A percentile compares a stretch with the other conserved stretches of the same genome.
Evolutionary conservation across 2,888 invertebrate species (phyloP).

Genomic region (Andrena hattorfiana): DNA sequence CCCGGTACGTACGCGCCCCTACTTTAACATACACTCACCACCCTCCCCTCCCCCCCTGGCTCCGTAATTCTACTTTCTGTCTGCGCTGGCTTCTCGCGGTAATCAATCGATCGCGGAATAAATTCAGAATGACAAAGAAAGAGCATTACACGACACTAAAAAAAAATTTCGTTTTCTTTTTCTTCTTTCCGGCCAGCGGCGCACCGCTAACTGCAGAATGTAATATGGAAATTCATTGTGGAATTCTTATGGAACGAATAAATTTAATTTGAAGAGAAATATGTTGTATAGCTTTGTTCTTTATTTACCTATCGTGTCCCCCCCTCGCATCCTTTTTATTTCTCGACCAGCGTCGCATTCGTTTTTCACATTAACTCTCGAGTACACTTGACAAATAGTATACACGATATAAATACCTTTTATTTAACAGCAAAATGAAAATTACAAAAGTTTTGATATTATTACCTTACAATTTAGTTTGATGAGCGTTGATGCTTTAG

Average conservation of each 20-base stretch:
- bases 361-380: no score
- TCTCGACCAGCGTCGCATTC: background rate
- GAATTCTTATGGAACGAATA: slow-evolving; percentile 80
- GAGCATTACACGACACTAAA: slow-evolving; percentile 50
- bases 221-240: slow-evolving; percentile 79
- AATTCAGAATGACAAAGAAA: slow-evolving; percentile 41
- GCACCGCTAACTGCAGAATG: slow-evolving; percentile 80
- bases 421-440: slow-evolving; percentile 78
- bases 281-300: background rate
- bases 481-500: slow-evolving; percentile 32
- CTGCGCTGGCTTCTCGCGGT: slow-evolving; percentile 66
- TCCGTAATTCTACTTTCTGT: slow-evolving; percentile 51
- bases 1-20: slow-evolving; percentile 12
- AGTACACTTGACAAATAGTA: background rate
- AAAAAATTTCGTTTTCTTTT: slow-evolving; percentile 68
- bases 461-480: slow-evolving; percentile 55
- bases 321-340: background rate
- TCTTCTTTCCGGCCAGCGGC: slow-evolving; percentile 72
- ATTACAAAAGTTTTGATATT: slow-evolving; percentile 76
- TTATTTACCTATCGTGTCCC: slow-evolving; percentile 2
- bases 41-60: background rate
- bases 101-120: slow-evolving; percentile 58
- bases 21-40: background rate
- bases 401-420: slow-evolving; percentile 74
- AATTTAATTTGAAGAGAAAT: slow-evolving; percentile 78